phyloP scores from a whole-genome alignment of 2,888 invertebrate genomes.

The Myathropa florea region DNA sequence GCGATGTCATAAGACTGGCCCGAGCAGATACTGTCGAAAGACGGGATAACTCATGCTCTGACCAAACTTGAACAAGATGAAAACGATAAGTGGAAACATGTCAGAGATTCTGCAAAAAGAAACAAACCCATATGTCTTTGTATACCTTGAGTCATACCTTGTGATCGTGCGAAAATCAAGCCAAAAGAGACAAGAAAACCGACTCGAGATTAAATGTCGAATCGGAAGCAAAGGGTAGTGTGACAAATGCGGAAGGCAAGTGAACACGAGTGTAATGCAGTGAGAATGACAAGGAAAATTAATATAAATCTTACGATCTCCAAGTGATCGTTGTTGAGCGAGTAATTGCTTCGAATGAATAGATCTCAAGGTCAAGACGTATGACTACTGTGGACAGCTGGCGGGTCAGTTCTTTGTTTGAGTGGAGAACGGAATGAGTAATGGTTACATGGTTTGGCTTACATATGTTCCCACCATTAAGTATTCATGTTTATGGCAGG shows the following conservation, averaged over 20 bases:
- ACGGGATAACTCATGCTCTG: not conserved
- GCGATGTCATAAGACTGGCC: not conserved
- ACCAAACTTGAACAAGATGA: not conserved
- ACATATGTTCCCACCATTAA: not conserved
- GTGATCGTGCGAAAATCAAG: not conserved
- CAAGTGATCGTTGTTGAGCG: not conserved
- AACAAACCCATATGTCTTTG: not conserved
- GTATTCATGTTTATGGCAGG: not conserved
- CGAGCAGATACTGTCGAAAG: not conserved
- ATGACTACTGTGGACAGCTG: not conserved
- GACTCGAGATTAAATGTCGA: not conserved
- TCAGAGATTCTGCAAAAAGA: not conserved
- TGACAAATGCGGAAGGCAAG: not conserved
- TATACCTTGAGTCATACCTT: not conserved
- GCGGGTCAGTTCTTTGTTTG: not conserved
- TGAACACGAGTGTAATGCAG: not conserved
- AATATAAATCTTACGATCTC: not conserved
- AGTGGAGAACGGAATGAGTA: not conserved
- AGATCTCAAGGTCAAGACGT: slow-evolving; percentile 15
- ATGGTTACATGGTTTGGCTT: not conserved
- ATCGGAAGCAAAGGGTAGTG: not conserved
- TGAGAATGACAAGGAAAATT: not conserved
- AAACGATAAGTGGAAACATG: not conserved
- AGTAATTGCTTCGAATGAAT: not conserved
- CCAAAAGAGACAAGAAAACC: not conserved